These are phyloP conservation scores for Syngnathus scovelli DNA, from an alignment of 2,113 vertebrate species.

Conservation along the genomic window DNA sequence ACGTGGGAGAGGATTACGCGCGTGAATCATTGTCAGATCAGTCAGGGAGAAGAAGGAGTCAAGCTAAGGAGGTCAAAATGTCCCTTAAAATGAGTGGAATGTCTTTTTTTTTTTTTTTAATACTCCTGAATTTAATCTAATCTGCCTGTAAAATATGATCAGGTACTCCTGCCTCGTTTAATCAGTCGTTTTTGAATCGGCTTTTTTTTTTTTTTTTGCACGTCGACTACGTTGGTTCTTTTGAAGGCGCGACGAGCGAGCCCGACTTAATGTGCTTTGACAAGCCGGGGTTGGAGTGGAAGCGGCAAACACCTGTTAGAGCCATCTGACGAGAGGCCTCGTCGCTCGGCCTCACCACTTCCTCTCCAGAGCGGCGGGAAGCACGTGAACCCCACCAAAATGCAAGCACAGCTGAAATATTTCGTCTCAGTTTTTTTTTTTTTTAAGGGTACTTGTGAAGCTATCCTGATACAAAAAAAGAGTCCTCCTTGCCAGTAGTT, in stretches of 20 bases:
- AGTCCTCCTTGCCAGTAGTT: no score
- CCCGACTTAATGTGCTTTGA: constrained; percentile 44
- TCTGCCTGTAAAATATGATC: constrained; percentile 10
- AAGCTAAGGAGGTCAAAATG: constrained; percentile 56
- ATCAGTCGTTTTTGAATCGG: constrained; percentile 6
- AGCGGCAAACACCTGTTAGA: constrained; percentile 35
- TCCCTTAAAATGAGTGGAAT: constrained; percentile 23
- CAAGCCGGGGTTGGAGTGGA: constrained; percentile 35
- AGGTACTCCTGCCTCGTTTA: neutral
- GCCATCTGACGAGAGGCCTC: constrained; percentile 29
- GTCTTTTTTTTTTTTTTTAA: neutral
- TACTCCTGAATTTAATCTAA: neutral
- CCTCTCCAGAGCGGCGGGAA: neutral
- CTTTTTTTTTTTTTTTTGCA: neutral
- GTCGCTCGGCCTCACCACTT: neutral
- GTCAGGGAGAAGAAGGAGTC: constrained; percentile 41
- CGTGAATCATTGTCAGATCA: constrained; percentile 53
- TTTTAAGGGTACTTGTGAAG: no score
- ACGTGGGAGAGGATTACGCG: constrained; percentile 53
- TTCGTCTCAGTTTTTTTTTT: no score
- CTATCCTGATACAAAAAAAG: no score
- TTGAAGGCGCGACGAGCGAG: constrained; percentile 42
- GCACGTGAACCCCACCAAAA: constrained; percentile 16
- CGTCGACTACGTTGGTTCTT: constrained; percentile 28
- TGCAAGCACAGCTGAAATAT: constrained; percentile 3